Percentiles rank a stretch among this genome's conserved stretches.
phyloP scores from a whole-genome alignment of 2,888 invertebrate genomes.

The Spatulosminthurus flaviceps region DNA sequence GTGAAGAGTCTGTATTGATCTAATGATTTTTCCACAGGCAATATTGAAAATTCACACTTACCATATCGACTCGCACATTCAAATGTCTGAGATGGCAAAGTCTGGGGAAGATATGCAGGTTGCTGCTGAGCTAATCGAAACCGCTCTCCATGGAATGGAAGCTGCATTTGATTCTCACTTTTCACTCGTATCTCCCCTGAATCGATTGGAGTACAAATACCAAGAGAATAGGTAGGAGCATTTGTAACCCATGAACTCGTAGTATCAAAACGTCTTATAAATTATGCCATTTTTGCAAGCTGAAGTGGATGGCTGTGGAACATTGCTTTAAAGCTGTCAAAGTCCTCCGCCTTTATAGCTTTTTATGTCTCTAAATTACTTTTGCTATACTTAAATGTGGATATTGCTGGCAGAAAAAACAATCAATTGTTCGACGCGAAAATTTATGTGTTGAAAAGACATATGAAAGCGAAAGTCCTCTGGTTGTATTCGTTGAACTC shows the following conservation, averaged over 20 bases:
- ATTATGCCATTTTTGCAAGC: too few species aligned
- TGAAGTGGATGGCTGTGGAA: too few species aligned
- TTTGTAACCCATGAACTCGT: not conserved
- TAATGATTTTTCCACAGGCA: constrained; percentile 67
- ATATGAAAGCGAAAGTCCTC: too few species aligned
- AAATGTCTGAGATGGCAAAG: constrained; percentile 81
- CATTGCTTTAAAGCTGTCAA: too few species aligned
- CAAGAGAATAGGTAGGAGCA: constrained; percentile 78
- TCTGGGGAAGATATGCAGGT: constrained; percentile 81
- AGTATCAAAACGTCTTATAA: not conserved
- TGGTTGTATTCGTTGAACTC: too few species aligned
- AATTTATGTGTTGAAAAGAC: too few species aligned
- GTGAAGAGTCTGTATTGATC: not conserved
- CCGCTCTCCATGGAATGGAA: constrained; percentile 80
- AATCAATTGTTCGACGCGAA: too few species aligned
- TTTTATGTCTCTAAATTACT: too few species aligned
- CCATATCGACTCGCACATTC: constrained; percentile 71
- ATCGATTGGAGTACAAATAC: constrained; percentile 78
- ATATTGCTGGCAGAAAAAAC: too few species aligned
- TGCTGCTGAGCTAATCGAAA: constrained; percentile 81
- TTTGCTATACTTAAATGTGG: too few species aligned
- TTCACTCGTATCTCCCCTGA: constrained; percentile 77
- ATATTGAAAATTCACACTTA: constrained; percentile 79
- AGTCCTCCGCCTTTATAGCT: too few species aligned
- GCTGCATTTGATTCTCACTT: constrained; percentile 82